Conservation (phyloP, 92 coral and sea anemone genomes). For the Porites lobata region DNA sequence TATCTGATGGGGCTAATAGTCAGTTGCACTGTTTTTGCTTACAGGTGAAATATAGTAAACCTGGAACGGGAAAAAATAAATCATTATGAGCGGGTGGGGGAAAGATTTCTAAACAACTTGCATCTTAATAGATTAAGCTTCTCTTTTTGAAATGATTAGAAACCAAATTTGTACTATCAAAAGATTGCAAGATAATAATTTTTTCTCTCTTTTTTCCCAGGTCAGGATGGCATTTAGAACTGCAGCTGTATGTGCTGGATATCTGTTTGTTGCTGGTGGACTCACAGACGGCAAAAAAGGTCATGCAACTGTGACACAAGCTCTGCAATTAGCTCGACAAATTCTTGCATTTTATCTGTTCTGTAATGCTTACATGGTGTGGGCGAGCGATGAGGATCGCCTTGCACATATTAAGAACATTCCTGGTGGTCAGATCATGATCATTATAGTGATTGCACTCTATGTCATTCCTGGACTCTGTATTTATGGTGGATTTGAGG, state of each 20-base stretch:
- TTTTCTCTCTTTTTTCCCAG: slow-evolving; percentile 36
- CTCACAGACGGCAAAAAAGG: slow-evolving; percentile 84
- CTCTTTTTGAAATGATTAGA: too few relatives aligned
- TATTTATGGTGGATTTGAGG: slow-evolving; percentile 93
- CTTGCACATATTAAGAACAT: slow-evolving; percentile 79
- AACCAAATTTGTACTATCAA: too few relatives aligned
- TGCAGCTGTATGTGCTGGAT: slow-evolving; percentile 87
- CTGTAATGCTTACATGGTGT: slow-evolving; percentile 90
- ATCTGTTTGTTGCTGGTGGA: slow-evolving; percentile 94
- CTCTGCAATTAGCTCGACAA: slow-evolving; percentile 88
- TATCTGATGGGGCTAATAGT: too few relatives aligned
- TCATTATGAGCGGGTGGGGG: too few relatives aligned
- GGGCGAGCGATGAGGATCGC: slow-evolving; percentile 91
- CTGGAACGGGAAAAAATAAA: too few relatives aligned
- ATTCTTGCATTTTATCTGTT: slow-evolving; percentile 83
- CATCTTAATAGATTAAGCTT: too few relatives aligned
- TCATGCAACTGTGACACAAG: slow-evolving; percentile 47
- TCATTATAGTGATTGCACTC: slow-evolving; percentile 66
- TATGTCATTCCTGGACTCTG: slow-evolving; percentile 85
- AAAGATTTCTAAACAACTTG: too few relatives aligned
- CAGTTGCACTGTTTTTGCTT: too few relatives aligned
- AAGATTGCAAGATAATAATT: too few relatives aligned
- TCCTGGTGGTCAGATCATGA: slow-evolving; percentile 87
- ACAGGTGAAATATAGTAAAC: too few relatives aligned
- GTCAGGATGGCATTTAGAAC: slow-evolving; percentile 86